Conservation (phyloP, 1,140 invertebrate species). For the Macrobrachium nipponense region DNA sequence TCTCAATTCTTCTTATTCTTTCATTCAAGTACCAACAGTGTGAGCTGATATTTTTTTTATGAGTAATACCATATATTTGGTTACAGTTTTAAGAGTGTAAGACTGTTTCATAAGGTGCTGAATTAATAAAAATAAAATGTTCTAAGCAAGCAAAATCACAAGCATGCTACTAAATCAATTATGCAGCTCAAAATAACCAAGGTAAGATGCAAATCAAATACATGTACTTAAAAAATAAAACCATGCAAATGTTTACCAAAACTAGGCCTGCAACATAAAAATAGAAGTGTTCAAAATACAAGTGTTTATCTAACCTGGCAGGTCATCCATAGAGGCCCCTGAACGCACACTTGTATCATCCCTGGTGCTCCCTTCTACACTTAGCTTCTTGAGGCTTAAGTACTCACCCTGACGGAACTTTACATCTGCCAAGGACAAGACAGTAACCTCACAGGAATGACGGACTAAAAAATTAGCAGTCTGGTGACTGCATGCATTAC, state of each 20-base stretch:
- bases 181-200: constrained; percentile 19
- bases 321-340: constrained; percentile 50
- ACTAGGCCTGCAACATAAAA: constrained; percentile 2
- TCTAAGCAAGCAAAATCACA: constrained; percentile 15
- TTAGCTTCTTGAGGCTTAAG: constrained; percentile 61
- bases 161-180: background rate
- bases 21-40: no score
- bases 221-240: background rate
- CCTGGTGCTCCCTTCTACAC: constrained; percentile 53
- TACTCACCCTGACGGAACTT: constrained; percentile 62
- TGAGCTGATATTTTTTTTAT: no score
- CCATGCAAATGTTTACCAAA: background rate
- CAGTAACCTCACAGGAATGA: background rate
- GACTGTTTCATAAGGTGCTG: no score
- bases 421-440: constrained; percentile 57
- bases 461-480: no score
- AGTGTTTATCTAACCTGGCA: constrained; percentile 42
- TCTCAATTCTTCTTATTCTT: no score
- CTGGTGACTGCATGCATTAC: no score
- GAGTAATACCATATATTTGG: no score
- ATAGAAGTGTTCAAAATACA: background rate
- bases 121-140: background rate
- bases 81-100: no score
- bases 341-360: constrained; percentile 56
- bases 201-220: constrained; percentile 12